phyloP scores from a whole-genome alignment of 2,797 vertebrate species.

The Helicolenus hilgendorfi region DNA sequence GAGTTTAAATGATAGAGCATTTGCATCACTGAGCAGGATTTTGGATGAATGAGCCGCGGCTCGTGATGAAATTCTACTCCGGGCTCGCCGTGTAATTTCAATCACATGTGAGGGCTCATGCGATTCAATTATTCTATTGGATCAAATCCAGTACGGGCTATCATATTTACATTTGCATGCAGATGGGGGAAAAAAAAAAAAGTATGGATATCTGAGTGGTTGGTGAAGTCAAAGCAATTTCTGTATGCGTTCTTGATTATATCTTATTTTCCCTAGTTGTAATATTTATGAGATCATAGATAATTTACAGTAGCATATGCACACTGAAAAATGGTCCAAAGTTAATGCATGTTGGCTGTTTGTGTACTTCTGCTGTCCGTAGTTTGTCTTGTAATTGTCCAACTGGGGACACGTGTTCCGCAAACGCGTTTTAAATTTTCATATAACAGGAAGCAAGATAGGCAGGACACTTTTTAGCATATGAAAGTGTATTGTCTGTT shows the following conservation, averaged over 20 bases:
- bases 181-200: neutral
- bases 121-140: slow-evolving; percentile 53
- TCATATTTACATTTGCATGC: slow-evolving; percentile 54
- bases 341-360: neutral
- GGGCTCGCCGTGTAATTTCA: slow-evolving; percentile 63
- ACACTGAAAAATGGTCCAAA: neutral
- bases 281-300: slow-evolving; percentile 40
- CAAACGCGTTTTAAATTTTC: neutral
- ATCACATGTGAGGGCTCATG: slow-evolving; percentile 36
- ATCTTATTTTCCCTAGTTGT: slow-evolving; percentile 5
- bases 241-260: slow-evolving; percentile 3
- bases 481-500: neutral
- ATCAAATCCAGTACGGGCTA: slow-evolving; percentile 19
- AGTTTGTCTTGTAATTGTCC: neutral
- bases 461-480: neutral
- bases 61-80: slow-evolving; percentile 65
- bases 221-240: slow-evolving; percentile 20
- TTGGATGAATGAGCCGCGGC: slow-evolving; percentile 76
- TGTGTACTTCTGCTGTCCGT: neutral
- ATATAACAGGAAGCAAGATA: neutral
- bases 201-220: neutral
- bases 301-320: slow-evolving; percentile 20
- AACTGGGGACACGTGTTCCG: neutral
- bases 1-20: slow-evolving; percentile 83
- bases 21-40: slow-evolving; percentile 83